Evolutionary conservation across 2,113 vertebrate species (phyloP), one percentile per base, ranked within the genome.

Genomic region (Ameiurus melas): DNA sequence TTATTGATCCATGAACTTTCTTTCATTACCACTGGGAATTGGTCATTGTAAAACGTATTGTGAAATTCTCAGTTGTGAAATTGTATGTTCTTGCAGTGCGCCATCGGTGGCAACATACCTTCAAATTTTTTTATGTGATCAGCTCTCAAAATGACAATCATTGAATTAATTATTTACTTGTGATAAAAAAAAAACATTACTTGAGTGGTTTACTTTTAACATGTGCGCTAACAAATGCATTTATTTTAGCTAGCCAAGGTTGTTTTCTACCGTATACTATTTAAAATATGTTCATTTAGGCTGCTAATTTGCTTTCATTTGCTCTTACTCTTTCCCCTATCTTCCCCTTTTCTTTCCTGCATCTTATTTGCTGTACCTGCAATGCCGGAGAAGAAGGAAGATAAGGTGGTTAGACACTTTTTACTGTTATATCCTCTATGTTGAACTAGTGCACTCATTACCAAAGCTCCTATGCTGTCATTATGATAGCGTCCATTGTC

Each of bases 381-480:
- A 80, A 79, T 7, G 27, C 81, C 57, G 87, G 82, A 90, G 87
- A 89, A 90, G 86, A 90, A 87, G 81, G 87, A 88, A 55, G 84
- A 90, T 68, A 90, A 89, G 88, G 85, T 90, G 62, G 70, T 89
- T 89, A 90, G 79, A 27, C n/a, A 89, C 25, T 82, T 81, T 19
- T 82, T 78, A n/a, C 71, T 17, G 75, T 57, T 80, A 71, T 73
- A 7, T 86, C 62, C 9, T 78, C 51, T 12, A 1, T 55, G 27
- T 66, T 16, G 10, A 30, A 43, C 20, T 51, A n/a, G 30, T 58
- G 66, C 30, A 86, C 77, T 82, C 66, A 82, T 79, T 47, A 22
- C 39, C 43, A 39, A 55, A 36, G 43, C 17, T 57, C 19, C 25
- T 47, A 1, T 13, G n/a, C 12, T 25, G 0, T 13, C 25, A 53